Conservation (phyloP, 2,797 vertebrate species). For the Neopelma chrysocephalum region DNA sequence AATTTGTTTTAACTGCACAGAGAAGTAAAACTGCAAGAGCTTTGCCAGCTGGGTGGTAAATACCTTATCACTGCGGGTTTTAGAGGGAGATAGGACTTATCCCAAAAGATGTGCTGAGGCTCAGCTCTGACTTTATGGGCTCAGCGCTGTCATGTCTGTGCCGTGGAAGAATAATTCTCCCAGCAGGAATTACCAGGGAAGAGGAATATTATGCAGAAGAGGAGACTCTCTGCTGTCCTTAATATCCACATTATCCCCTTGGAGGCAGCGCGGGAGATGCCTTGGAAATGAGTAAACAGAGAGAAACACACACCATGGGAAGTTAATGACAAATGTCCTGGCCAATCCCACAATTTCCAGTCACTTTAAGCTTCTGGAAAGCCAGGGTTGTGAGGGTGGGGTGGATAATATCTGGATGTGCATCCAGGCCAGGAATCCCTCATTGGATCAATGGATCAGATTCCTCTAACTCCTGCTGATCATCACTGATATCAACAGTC, state of each 20-base stretch:
- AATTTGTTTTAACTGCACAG: background rate
- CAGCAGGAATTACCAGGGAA: slow-evolving; percentile 36
- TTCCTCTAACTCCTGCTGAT: background rate
- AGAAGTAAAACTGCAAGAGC: background rate
- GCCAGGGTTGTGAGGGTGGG: accelerated
- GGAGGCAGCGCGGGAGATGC: background rate
- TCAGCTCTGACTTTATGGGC: background rate
- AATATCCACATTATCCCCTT: background rate
- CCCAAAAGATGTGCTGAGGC: background rate
- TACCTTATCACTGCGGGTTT: background rate
- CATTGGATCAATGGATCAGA: background rate
- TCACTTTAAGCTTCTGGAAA: background rate
- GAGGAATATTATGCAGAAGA: slow-evolving; percentile 42
- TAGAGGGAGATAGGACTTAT: background rate
- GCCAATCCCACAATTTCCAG: background rate
- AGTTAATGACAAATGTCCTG: background rate
- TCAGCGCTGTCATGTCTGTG: background rate
- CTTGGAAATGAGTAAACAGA: background rate
- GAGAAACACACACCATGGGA: background rate
- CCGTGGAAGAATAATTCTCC: background rate
- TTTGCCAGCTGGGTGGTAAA: background rate
- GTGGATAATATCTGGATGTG: background rate
- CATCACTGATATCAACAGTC: background rate
- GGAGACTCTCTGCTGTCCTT: background rate
- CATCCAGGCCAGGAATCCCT: background rate